Conservation (phyloP, 1,140 invertebrate species). For the Homalodisca vitripennis region DNA sequence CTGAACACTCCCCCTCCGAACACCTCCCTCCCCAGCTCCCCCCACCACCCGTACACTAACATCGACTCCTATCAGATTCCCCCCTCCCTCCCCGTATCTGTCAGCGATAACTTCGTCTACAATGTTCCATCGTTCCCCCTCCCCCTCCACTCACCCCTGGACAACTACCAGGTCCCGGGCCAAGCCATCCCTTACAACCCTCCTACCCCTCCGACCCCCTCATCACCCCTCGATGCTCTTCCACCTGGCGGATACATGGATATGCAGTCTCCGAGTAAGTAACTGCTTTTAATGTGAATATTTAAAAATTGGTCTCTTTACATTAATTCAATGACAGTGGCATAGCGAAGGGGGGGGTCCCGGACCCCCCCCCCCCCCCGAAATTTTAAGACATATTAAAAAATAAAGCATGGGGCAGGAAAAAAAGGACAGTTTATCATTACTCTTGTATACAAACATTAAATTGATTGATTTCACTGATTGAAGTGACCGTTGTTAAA, state of each 20-base stretch:
- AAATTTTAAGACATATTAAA: too few species aligned
- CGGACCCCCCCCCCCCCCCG: too few species aligned
- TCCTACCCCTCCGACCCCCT: conserved; percentile 39
- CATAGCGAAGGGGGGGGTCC: too few species aligned
- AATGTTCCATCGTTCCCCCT: conserved; percentile 32
- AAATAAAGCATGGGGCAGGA: too few species aligned
- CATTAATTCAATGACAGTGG: too few species aligned
- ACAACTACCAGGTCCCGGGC: conserved; percentile 50
- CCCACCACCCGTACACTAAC: conserved; percentile 35
- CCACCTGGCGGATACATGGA: conserved; percentile 53
- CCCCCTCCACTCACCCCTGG: conserved; percentile 41
- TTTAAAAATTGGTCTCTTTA: too few species aligned
- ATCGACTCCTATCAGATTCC: conserved; percentile 38
- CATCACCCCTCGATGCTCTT: conserved; percentile 37
- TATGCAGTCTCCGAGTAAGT: conserved; percentile 53
- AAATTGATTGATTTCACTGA: too few species aligned
- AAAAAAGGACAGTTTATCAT: too few species aligned
- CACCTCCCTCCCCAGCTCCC: conserved; percentile 34
- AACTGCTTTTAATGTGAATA: too few species aligned
- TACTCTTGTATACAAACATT: too few species aligned
- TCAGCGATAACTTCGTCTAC: conserved; percentile 25
- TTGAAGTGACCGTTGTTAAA: too few species aligned
- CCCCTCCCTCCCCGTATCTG: conserved; percentile 35
- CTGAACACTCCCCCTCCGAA: not conserved
- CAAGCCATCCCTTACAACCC: conserved; percentile 36